Conservation (phyloP, 2,113 vertebrate genomes). For the Vulpes vulpes region DNA sequence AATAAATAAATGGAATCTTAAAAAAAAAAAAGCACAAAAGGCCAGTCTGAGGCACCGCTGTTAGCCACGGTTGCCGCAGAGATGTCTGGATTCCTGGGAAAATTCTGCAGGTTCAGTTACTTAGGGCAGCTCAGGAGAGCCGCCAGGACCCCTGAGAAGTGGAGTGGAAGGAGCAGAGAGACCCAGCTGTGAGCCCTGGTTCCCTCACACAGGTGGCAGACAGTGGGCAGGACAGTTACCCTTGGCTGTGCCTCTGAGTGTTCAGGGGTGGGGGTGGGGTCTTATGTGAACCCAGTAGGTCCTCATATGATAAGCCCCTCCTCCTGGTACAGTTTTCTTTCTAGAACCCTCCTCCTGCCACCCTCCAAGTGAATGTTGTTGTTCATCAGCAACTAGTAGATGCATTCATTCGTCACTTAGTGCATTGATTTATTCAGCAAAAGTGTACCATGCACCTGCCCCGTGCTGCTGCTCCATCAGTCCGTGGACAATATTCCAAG, state of each 20-base stretch:
- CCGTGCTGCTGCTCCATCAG: fast-evolving
- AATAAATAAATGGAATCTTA: too few relatives aligned
- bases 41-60: neutral
- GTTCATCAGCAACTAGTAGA: neutral
- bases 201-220: fast-evolving
- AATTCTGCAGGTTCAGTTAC: neutral
- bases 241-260: neutral
- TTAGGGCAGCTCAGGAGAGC: neutral
- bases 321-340: neutral
- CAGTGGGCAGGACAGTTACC: fast-evolving
- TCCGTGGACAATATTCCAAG: neutral
- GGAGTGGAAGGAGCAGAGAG: neutral
- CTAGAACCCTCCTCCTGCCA: neutral
- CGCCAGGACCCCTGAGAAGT: neutral
- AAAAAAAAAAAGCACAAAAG: neutral
- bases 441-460: neutral
- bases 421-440: fast-evolving
- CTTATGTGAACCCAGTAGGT: neutral
- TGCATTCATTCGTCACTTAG: fast-evolving
- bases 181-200: neutral
- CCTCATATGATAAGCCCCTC: neutral
- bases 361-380: neutral
- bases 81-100: neutral
- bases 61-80: fast-evolving
- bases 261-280: neutral